These are phyloP conservation scores for Rhinichthys osculus DNA, from an alignment of 2,797 vertebrate species.

Conservation along the genomic window DNA sequence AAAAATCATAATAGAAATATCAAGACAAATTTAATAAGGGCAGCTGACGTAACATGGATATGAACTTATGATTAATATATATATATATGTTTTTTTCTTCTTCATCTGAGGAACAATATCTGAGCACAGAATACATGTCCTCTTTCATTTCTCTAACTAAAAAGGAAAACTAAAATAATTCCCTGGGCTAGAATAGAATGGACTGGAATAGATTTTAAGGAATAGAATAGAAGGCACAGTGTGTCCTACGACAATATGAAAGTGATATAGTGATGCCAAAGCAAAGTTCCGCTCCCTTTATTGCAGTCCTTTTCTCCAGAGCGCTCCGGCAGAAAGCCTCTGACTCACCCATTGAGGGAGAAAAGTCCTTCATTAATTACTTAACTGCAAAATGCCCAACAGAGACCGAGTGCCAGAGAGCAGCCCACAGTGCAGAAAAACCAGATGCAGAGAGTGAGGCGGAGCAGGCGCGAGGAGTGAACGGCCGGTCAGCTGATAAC, in stretches of 20 bases:
- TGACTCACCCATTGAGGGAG: conserved; percentile 63
- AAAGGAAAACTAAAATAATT: background rate
- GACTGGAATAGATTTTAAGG: background rate
- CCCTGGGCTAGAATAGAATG: background rate
- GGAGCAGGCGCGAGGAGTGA: background rate
- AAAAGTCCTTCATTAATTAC: conserved; percentile 65
- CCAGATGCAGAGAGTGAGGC: conserved; percentile 11
- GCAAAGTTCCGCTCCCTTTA: conserved; percentile 16
- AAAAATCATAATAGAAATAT: background rate
- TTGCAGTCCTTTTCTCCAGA: conserved; percentile 43
- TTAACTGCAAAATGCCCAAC: conserved; percentile 54
- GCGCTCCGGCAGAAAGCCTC: conserved; percentile 52
- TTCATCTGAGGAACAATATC: too few relatives aligned
- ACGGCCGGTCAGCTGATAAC: conserved; percentile 33
- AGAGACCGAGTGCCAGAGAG: conserved; percentile 42
- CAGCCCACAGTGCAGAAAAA: conserved; percentile 35
- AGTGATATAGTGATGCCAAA: background rate
- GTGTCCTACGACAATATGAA: background rate
- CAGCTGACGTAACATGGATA: background rate
- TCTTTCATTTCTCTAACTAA: background rate
- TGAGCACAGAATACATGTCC: too few relatives aligned
- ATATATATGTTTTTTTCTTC: too few relatives aligned
- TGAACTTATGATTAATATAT: too few relatives aligned
- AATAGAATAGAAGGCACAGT: conserved; percentile 9
- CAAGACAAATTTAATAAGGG: background rate